These are phyloP conservation scores for Zonitis immaculata DNA, from an alignment of 2,888 invertebrate genomes.

Conservation along the genomic window DNA sequence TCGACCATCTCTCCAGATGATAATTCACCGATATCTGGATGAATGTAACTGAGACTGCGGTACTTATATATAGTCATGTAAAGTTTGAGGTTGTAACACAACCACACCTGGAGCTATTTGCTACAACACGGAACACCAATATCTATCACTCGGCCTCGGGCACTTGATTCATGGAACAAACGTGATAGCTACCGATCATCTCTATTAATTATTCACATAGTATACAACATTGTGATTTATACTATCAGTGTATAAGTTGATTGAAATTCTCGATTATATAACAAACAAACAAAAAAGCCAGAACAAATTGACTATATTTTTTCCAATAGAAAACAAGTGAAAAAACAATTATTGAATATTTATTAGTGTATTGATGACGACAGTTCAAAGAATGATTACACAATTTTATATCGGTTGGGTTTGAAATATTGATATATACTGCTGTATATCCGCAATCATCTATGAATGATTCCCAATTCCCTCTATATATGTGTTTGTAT, in stretches of 20 bases:
- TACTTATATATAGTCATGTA: not conserved
- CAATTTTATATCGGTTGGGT: not conserved
- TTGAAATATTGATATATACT: not conserved
- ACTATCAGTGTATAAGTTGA: conserved; percentile 17
- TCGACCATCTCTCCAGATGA: not conserved
- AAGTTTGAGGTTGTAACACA: conserved; percentile 5
- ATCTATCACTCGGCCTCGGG: conserved; percentile 16
- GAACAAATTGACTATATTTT: not conserved
- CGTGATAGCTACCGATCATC: conserved; percentile 22
- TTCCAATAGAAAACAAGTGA: not conserved
- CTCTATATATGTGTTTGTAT: conserved; percentile 32
- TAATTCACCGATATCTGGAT: not conserved
- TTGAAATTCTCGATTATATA: conserved; percentile 18
- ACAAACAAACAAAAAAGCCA: no score
- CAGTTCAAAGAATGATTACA: not conserved
- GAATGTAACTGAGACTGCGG: not conserved
- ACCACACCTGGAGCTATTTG: conserved; percentile 18
- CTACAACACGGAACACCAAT: conserved; percentile 16
- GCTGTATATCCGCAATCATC: not conserved
- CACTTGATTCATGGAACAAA: conserved; percentile 20
- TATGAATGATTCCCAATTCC: conserved; percentile 30
- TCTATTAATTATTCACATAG: conserved; percentile 22
- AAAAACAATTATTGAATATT: not conserved
- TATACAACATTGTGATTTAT: conserved; percentile 18
- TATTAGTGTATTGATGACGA: not conserved